Conservation (phyloP, 2,888 invertebrate genomes). For the Drosophila picticornis region DNA sequence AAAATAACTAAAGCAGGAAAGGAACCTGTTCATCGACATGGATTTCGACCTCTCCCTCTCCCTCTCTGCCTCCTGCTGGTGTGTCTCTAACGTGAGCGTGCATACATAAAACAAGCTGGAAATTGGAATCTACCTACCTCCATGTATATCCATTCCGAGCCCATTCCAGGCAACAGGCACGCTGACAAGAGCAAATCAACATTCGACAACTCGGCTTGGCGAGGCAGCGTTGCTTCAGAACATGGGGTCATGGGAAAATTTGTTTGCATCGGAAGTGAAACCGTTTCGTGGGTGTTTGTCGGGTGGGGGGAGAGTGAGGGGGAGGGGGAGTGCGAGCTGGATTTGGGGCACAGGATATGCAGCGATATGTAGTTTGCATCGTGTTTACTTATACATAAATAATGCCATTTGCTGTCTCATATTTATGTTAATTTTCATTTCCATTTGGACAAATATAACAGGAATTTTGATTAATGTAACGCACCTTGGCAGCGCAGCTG, state of each 20-base stretch:
- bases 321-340: not conserved
- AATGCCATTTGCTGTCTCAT: conserved; percentile 43
- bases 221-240: conserved; percentile 13
- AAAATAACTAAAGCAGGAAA: conserved; percentile 61
- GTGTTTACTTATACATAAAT: conserved; percentile 54
- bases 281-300: conserved; percentile 51
- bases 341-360: conserved; percentile 62
- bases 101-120: conserved; percentile 59
- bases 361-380: conserved; percentile 25
- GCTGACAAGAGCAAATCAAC: conserved; percentile 72
- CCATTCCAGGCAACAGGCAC: conserved; percentile 15
- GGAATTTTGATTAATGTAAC: conserved; percentile 77
- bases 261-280: conserved; percentile 74
- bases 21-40: conserved; percentile 69
- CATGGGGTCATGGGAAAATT: conserved; percentile 73
- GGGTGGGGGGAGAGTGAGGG: not conserved
- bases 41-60: conserved; percentile 27
- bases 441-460: conserved; percentile 61
- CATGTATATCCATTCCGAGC: conserved; percentile 12
- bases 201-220: conserved; percentile 41
- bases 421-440: conserved; percentile 75
- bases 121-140: conserved; percentile 37
- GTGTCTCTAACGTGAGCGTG: conserved; percentile 47
- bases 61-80: conserved; percentile 17
- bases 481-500: conserved; percentile 72